Conservation (phyloP, 2,888 invertebrate genomes). For the Sminthurides aquaticus region DNA sequence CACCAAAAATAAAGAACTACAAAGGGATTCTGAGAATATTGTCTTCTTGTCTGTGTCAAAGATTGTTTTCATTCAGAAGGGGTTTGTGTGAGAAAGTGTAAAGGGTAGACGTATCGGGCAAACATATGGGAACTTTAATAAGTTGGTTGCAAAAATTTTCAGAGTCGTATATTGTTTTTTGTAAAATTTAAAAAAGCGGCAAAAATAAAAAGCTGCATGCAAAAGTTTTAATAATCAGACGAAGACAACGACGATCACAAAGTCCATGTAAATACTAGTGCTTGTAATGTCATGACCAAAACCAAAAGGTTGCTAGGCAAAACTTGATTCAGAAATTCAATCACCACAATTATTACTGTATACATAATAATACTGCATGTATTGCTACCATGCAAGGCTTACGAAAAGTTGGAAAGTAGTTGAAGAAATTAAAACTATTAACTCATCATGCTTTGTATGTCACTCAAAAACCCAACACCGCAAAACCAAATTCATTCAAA, state of each 20-base stretch:
- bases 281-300: not conserved
- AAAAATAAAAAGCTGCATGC: slow-evolving; percentile 20
- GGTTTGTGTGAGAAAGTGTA: no score
- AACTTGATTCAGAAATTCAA: no score
- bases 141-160: not conserved
- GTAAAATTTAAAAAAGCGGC: slow-evolving; percentile 3
- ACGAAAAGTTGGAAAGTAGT: not conserved
- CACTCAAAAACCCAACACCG: slow-evolving; percentile 9
- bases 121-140: not conserved
- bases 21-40: not conserved
- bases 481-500: slow-evolving; percentile 1
- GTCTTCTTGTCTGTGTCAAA: no score
- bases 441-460: not conserved
- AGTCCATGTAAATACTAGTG: not conserved
- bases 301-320: not conserved
- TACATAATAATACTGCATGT: no score
- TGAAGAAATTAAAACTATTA: not conserved
- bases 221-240: slow-evolving; percentile 23
- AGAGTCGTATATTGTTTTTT: not conserved
- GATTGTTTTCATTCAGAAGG: no score
- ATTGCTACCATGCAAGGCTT: not conserved
- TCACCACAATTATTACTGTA: no score
- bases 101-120: no score
- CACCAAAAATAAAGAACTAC: not conserved
- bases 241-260: slow-evolving; percentile 20